Percentiles rank a stretch among this genome's conserved stretches.
These are phyloP conservation scores for Gibbula magus DNA, from an alignment of 2,888 invertebrate species.

Conservation along the genomic window DNA sequence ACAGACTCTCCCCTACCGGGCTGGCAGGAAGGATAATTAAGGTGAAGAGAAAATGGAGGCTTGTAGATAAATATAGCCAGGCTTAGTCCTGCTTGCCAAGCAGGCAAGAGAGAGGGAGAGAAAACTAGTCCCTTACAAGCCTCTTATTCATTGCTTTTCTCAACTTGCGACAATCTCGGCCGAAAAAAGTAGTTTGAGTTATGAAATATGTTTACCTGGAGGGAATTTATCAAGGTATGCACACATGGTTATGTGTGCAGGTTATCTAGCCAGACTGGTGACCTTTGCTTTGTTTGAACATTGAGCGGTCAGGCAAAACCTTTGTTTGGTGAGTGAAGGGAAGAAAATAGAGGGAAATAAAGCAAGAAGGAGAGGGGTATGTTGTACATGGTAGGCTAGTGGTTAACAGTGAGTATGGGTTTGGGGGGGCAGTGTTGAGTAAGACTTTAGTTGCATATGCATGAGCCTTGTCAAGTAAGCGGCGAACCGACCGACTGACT, in stretches of 20 bases:
- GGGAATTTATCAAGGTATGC: slow-evolving; percentile 30
- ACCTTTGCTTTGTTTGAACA: slow-evolving; percentile 37
- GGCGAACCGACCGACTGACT: background rate
- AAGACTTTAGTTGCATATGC: background rate
- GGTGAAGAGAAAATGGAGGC: slow-evolving; percentile 9
- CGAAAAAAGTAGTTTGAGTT: background rate
- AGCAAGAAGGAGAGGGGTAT: background rate
- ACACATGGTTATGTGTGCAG: slow-evolving; percentile 35
- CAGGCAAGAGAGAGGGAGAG: background rate
- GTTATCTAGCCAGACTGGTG: slow-evolving; percentile 9
- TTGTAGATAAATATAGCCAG: slow-evolving; percentile 14
- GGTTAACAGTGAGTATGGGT: background rate
- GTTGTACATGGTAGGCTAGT: slow-evolving; percentile 15
- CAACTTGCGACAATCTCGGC: background rate
- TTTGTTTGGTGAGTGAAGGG: slow-evolving; percentile 22
- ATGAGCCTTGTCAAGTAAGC: background rate
- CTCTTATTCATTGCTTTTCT: background rate
- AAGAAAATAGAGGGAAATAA: slow-evolving; percentile 6
- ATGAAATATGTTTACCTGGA: slow-evolving; percentile 33
- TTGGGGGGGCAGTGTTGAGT: background rate
- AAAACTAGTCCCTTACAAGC: background rate
- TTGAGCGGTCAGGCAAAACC: slow-evolving; percentile 31
- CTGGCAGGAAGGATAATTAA: slow-evolving; percentile 8
- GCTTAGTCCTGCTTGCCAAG: background rate
- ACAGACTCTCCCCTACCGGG: background rate